Conservation (phyloP, 2,888 invertebrate genomes). For the Metellina segmentata region DNA sequence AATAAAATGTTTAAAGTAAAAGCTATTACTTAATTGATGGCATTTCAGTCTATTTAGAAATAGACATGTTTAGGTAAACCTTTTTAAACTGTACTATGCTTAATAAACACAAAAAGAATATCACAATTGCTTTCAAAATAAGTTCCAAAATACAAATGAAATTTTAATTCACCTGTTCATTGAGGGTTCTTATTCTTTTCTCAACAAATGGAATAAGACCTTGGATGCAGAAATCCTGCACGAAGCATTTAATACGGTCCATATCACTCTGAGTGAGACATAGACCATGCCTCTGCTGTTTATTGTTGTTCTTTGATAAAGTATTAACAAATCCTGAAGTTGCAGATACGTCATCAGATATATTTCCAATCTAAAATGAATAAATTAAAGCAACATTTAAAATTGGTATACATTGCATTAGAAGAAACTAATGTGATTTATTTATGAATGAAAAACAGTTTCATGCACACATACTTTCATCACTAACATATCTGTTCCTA, state of each 20-base stretch:
- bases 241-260: constrained; percentile 90
- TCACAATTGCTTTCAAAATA: background rate
- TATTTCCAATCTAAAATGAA: constrained; percentile 39
- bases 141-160: background rate
- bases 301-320: constrained; percentile 47
- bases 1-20: too few relatives aligned
- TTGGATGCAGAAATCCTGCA: constrained; percentile 92
- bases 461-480: background rate
- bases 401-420: background rate
- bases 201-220: constrained; percentile 95
- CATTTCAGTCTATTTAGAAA: background rate
- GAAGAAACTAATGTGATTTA: background rate
- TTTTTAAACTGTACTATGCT: background rate
- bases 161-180: constrained; percentile 85
- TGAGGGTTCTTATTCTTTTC: constrained; percentile 89
- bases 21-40: too few relatives aligned
- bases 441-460: background rate
- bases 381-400: constrained; percentile 3
- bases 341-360: constrained; percentile 46
- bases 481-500: background rate
- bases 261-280: constrained; percentile 91
- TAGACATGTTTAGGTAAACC: background rate
- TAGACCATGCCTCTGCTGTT: constrained; percentile 80
- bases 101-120: background rate
- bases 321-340: constrained; percentile 47